phyloP scores from a whole-genome alignment of 2,113 vertebrate genomes.

The Anseranas semipalmata region DNA sequence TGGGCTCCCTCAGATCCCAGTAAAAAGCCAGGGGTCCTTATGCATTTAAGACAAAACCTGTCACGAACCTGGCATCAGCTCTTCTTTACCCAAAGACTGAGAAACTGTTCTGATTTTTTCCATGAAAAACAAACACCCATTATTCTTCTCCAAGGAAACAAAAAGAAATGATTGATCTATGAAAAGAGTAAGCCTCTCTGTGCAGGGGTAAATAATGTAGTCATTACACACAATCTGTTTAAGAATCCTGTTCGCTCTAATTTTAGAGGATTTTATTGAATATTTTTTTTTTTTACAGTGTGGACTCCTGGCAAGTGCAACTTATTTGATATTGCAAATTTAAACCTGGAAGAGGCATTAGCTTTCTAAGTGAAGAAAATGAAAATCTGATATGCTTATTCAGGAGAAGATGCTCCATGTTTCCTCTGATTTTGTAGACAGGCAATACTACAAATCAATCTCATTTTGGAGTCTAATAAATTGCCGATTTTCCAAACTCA shows the following conservation, averaged over 20 bases:
- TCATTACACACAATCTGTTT: background rate
- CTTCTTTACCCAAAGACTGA: background rate
- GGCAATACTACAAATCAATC: background rate
- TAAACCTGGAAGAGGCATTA: background rate
- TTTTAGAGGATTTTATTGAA: background rate
- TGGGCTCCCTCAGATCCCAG: background rate
- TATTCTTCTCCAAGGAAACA: background rate
- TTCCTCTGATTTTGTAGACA: background rate
- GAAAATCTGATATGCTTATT: background rate
- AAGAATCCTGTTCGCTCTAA: background rate
- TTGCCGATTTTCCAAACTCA: background rate
- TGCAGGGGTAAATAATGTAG: background rate
- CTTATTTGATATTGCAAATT: background rate
- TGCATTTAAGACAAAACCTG: slow-evolving; percentile 11
- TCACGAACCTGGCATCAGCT: background rate
- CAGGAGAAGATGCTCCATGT: background rate
- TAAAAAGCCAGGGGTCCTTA: slow-evolving; percentile 26
- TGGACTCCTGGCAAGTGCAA: background rate
- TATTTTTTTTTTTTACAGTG: background rate
- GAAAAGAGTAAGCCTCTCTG: background rate
- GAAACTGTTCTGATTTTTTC: slow-evolving; percentile 4
- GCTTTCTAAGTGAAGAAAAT: background rate
- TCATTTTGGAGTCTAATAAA: background rate
- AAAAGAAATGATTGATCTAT: background rate
- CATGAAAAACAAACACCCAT: background rate